phyloP scores from a whole-genome alignment of 2,888 invertebrate genomes.

The Ennomos quercinarius region DNA sequence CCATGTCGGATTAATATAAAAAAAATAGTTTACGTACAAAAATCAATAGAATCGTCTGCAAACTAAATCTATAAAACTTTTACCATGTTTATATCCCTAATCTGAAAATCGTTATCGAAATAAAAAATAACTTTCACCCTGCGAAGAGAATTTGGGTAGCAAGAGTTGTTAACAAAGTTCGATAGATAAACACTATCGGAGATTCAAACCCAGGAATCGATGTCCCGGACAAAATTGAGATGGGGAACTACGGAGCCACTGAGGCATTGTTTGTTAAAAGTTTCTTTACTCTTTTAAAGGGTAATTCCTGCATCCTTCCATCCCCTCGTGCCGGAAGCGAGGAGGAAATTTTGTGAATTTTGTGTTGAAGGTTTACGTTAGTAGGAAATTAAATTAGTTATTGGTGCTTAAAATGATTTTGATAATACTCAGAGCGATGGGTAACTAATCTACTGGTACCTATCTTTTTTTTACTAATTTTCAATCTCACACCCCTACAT shows the following conservation, averaged over 20 bases:
- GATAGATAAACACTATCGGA: slow-evolving; percentile 39
- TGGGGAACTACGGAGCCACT: slow-evolving; percentile 12
- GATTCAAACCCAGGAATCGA: slow-evolving; percentile 28
- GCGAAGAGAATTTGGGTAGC: slow-evolving; percentile 8
- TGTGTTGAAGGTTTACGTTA: slow-evolving; percentile 1
- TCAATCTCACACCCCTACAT: too few relatives aligned
- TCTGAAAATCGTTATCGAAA: slow-evolving; percentile 10
- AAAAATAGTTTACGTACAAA: too few relatives aligned
- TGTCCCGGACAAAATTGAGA: slow-evolving; percentile 29
- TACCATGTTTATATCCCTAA: neutral
- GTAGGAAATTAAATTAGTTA: neutral
- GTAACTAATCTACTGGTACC: too few relatives aligned
- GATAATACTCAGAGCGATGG: neutral
- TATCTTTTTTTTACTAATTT: too few relatives aligned
- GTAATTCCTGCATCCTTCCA: slow-evolving; percentile 5
- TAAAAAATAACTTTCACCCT: slow-evolving; percentile 11
- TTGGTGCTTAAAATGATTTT: neutral
- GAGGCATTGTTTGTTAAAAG: slow-evolving; percentile 24
- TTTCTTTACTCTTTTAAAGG: slow-evolving; percentile 14
- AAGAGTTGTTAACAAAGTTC: slow-evolving; percentile 33
- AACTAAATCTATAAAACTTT: too few relatives aligned
- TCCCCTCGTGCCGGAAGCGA: slow-evolving; percentile 1
- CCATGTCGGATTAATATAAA: too few relatives aligned
- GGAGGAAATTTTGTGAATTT: slow-evolving; percentile 7
- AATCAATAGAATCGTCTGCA: too few relatives aligned